Conservation (phyloP, 2,888 invertebrate genomes). For the Dromius quadrimaculatus region DNA sequence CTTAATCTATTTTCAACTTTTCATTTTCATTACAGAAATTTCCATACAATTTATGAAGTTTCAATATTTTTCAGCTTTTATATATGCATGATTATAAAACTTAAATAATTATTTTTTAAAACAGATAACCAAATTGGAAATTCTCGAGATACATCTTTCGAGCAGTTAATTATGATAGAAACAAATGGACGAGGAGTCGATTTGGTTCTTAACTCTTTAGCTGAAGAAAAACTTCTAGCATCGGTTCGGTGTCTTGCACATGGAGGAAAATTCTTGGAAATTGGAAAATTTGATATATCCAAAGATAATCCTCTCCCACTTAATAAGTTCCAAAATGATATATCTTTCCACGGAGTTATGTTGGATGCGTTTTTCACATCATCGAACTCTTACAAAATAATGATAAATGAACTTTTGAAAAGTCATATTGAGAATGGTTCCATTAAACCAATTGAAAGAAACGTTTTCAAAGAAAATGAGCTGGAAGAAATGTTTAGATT, state of each 20-base stretch:
- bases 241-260: constrained; percentile 73
- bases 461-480: constrained; percentile 74
- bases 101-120: neutral
- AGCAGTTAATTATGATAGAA: constrained; percentile 81
- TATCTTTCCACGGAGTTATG: constrained; percentile 83
- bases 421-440: constrained; percentile 74
- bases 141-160: constrained; percentile 88
- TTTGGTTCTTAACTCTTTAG: constrained; percentile 89
- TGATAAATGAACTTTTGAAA: constrained; percentile 69
- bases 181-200: constrained; percentile 92
- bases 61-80: neutral
- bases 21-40: neutral
- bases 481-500: constrained; percentile 76
- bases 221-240: constrained; percentile 89
- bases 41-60: neutral
- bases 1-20: no score
- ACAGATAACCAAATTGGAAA: constrained; percentile 82
- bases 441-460: constrained; percentile 77
- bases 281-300: constrained; percentile 86
- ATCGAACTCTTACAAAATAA: constrained; percentile 66
- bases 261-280: constrained; percentile 83
- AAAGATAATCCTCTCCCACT: constrained; percentile 75
- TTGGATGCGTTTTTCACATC: constrained; percentile 77
- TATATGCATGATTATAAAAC: no score
- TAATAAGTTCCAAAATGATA: constrained; percentile 77